Evolutionary conservation across 2,113 vertebrate genomes (phyloP).

Genomic region (Mustela nigripes): DNA sequence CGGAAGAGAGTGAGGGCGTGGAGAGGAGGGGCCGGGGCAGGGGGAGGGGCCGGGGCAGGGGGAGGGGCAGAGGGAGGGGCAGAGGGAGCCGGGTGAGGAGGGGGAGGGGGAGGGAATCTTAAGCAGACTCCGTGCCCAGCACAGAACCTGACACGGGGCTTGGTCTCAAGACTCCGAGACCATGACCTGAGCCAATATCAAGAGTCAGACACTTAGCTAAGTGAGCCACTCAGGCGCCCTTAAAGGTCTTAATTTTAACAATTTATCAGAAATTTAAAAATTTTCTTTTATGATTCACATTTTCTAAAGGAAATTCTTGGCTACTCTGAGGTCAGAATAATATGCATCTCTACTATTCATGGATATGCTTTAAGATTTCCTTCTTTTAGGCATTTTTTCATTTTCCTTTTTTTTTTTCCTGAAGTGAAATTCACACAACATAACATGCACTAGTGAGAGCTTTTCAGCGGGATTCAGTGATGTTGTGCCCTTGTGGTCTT

Average conservation of each 20-base stretch:
- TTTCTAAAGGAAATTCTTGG: neutral
- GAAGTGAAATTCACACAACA: neutral
- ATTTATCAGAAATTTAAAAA: neutral
- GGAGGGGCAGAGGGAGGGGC: too few species aligned
- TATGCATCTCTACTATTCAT: neutral
- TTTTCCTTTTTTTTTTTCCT: neutral
- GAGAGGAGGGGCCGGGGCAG: neutral
- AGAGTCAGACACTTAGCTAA: neutral
- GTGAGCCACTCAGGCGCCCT: neutral
- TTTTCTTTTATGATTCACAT: neutral
- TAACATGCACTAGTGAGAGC: too few species aligned
- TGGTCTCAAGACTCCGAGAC: neutral
- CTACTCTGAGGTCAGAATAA: neutral
- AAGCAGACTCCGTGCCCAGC: neutral
- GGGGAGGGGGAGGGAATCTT: neutral
- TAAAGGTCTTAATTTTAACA: neutral
- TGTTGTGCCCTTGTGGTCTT: neutral
- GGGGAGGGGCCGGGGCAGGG: too few species aligned
- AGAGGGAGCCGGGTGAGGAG: too few species aligned
- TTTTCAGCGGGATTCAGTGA: neutral
- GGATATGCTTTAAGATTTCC: neutral
- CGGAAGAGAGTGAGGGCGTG: neutral
- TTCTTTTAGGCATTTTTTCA: neutral
- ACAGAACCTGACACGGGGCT: neutral
- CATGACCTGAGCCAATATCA: neutral